phyloP scores from a whole-genome alignment of 2,888 invertebrate species.

The Stratiomys singularior region DNA sequence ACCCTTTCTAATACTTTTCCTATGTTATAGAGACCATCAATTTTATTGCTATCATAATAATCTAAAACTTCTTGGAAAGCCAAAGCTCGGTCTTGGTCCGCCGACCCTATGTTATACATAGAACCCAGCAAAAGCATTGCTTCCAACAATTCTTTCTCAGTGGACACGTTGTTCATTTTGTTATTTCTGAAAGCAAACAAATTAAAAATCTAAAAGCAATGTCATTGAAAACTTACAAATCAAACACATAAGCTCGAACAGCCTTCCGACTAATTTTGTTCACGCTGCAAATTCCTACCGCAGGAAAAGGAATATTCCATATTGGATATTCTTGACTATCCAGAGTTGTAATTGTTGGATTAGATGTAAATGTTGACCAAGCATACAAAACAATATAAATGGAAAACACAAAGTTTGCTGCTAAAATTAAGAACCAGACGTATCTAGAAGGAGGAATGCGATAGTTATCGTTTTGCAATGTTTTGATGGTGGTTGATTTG shows the following conservation, averaged over 20 bases:
- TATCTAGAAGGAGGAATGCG: slow-evolving; percentile 53
- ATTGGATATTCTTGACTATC: slow-evolving; percentile 67
- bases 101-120: slow-evolving; percentile 53
- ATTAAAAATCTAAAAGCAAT: neutral
- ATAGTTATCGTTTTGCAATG: no score
- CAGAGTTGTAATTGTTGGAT: slow-evolving; percentile 66
- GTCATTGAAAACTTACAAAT: slow-evolving; percentile 62
- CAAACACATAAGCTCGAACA: slow-evolving; percentile 60
- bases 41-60: slow-evolving; percentile 52
- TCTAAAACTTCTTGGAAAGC: slow-evolving; percentile 57
- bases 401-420: slow-evolving; percentile 54
- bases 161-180: slow-evolving; percentile 34
- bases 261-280: slow-evolving; percentile 69
- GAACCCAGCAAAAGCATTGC: slow-evolving; percentile 53
- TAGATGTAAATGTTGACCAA: slow-evolving; percentile 56
- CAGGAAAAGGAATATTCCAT: slow-evolving; percentile 69
- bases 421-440: slow-evolving; percentile 58
- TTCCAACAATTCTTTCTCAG: slow-evolving; percentile 26
- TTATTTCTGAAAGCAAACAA: neutral
- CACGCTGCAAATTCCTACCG: slow-evolving; percentile 68
- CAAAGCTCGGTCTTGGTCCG: slow-evolving; percentile 50
- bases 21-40: slow-evolving; percentile 57
- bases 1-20: slow-evolving; percentile 56
- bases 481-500: no score
- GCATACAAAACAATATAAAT: slow-evolving; percentile 55